phyloP scores from a whole-genome alignment of 2,113 vertebrate species.

The Strigops habroptila region DNA sequence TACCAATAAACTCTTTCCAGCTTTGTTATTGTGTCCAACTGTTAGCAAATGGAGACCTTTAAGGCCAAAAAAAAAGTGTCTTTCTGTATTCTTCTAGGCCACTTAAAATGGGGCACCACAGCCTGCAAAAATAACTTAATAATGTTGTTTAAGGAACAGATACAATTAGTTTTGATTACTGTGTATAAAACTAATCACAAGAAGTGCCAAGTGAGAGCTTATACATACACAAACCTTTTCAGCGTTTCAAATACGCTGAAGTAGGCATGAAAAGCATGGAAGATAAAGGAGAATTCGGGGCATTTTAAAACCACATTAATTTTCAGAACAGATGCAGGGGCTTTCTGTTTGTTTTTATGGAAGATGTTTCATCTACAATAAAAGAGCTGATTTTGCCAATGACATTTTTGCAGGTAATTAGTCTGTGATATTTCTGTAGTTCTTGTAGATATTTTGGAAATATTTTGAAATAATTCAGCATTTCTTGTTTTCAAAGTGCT shows the following conservation, averaged over 20 bases:
- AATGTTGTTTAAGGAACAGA: background rate
- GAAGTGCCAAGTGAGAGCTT: background rate
- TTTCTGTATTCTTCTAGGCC: background rate
- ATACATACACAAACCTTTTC: background rate
- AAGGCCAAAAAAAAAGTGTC: background rate
- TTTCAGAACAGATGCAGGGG: background rate
- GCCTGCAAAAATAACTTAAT: background rate
- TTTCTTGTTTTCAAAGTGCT: conserved; percentile 1
- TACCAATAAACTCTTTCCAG: background rate
- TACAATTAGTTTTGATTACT: conserved; percentile 6
- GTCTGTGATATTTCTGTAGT: background rate
- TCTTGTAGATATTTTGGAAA: conserved; percentile 12
- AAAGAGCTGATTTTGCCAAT: background rate
- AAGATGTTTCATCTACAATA: background rate
- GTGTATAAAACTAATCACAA: conserved; percentile 10
- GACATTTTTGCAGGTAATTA: conserved; percentile 43
- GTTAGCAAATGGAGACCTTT: background rate
- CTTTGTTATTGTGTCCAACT: background rate
- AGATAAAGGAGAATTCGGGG: background rate
- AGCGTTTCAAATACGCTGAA: conserved; percentile 22
- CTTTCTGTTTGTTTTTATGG: background rate
- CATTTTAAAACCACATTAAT: background rate
- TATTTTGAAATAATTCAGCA: conserved; percentile 29
- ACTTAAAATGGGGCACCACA: background rate
- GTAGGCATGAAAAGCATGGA: background rate